Evolutionary conservation across 2,113 vertebrate genomes (phyloP).

Genomic region (Phodopus roborovskii): DNA sequence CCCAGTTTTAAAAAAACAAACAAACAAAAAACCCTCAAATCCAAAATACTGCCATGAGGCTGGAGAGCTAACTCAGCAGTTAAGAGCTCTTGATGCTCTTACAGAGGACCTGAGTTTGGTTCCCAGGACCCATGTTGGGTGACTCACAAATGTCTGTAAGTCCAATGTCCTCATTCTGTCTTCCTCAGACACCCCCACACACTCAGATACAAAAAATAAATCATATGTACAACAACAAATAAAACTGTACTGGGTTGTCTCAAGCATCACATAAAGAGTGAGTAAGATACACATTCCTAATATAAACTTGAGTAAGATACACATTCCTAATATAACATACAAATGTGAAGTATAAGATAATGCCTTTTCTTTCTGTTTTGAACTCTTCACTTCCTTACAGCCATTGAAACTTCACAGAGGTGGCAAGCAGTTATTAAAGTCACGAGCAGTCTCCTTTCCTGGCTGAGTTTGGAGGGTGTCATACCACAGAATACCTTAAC

Average conservation of each 20-base stretch:
- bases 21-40: not conserved
- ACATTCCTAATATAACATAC: not conserved
- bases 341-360: not conserved
- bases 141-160: not conserved
- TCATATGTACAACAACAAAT: not conserved
- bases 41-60: not conserved
- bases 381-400: slow-evolving; percentile 29
- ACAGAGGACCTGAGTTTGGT: not conserved
- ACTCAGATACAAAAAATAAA: not conserved
- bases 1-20: not conserved
- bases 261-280: not conserved
- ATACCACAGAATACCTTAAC: not conserved
- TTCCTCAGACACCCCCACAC: not conserved
- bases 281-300: slow-evolving; percentile 4
- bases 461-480: not conserved
- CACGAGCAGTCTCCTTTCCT: not conserved
- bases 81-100: not conserved
- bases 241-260: not conserved
- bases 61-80: not conserved
- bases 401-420: slow-evolving; percentile 26
- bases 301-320: slow-evolving; percentile 12
- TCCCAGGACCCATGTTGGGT: not conserved
- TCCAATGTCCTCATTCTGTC: not conserved
- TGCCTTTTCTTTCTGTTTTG: not conserved
- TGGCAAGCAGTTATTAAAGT: not conserved